Base-by-base conservation (phyloP, 2,888 invertebrate species). In the Agrochola lota region DNA sequence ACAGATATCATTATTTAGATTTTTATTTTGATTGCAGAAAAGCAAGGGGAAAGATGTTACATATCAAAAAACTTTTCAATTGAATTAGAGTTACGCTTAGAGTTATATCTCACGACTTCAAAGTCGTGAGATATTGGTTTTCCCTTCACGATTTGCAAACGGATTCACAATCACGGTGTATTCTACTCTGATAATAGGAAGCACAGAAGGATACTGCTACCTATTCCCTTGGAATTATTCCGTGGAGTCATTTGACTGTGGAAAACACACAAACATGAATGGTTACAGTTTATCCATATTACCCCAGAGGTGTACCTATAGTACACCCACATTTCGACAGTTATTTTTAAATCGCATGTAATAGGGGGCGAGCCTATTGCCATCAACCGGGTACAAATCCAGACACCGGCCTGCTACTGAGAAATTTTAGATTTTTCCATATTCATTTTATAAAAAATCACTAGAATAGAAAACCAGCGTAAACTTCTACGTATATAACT, bases 91-190 rank as follows among this genome's bases (percentile, higher is more conserved):
- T 23, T 43, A 73, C 43, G 46, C 30, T 23, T 17, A 62, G 20
- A 46, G 46, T 2, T 57, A 40, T 26, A 12, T 49, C 11, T n/a
- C n/a, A n/a, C n/a, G n/a, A n/a, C n/a, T n/a, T n/a, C n/a, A n/a
- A 52, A 68, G 40, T 77, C 68, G 40, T 68, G 52, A 43, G 35
- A 35, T 63, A 75, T 49, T 64, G 40, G n/a, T 43, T 77, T 52
- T 69, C 30, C 49, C 8, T 76, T 68, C 26, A 62, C n/a, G 23
- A 43, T 69, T 77, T 62, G 26, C 62, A 63, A 70, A 78, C 17
- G 23, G 43, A 46, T 70, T 69, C 35, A 69, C 26, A 6, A 63
- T 17, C 6, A 17, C 35, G 1, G 0, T 55, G 2, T 20, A 17
- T 67, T 52, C 0, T 52, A 68, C 1, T 63, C 23, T 2, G 12